Base-by-base conservation (phyloP, 2,113 vertebrate genomes). In the Microtus ochrogaster region DNA sequence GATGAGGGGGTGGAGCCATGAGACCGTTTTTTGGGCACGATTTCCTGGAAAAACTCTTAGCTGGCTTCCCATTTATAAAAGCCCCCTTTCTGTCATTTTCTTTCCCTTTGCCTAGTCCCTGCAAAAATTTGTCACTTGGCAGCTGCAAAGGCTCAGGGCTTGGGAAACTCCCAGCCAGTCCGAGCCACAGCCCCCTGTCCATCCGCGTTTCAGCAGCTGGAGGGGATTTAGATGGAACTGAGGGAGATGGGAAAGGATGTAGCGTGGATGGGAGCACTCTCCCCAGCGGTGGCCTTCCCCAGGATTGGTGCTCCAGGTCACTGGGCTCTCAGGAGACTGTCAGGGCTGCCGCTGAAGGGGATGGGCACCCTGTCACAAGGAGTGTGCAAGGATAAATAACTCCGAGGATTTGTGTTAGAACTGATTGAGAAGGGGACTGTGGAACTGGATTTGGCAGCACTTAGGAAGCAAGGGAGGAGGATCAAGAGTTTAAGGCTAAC, bases 111-210 rank as follows among this genome's bases (percentile, higher is more conserved):
- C 87, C 65, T 82, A 72, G 70, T 79, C 49, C 87, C 96, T 93
- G 93, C 19, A 91, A 83, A 44, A 49, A 84, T 74, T 81, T 85
- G 94, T 97, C 92, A 87, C 86, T 82, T 94, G 94, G 92, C 78
- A 96, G 89, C 94, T 98, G 93, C 82, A 94, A 96, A 97, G 82
- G 0, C 84, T 97, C 94, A 87, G 77, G 79, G 89, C 90, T 96
- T 96, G 96, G 92, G 92, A 97, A 96, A 96, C 76, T 95, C 82
- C 91, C 94, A 93, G 70, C 95, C 95, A 91, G 86, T 84, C 95
- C 89, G 68, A 52, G 95, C 72, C 61, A 68, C 1, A 10, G 63
- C 63, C 78, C 26, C 70, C 19, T 55, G 92, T 94, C 74, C 66
- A 28, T 70, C 47, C 86, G 52, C 44, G 88, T 97, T 90, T 96